Evolutionary conservation across 2,113 vertebrate species (phyloP).

Genomic region (Xiphophorus couchianus): DNA sequence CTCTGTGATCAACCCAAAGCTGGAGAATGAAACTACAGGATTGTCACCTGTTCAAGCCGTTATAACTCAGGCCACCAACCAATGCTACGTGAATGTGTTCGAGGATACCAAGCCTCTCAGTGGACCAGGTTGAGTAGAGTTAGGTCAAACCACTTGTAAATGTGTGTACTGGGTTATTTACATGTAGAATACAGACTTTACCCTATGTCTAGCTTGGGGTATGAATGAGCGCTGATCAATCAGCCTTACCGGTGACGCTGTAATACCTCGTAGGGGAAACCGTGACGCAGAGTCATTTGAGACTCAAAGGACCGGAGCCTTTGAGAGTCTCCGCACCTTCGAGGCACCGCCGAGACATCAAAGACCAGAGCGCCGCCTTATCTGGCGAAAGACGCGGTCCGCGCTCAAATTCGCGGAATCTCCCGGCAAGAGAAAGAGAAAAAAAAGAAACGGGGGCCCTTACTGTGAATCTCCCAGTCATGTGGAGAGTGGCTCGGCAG

Average conservation of each 20-base stretch:
- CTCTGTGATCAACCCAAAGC: slow-evolving; percentile 13
- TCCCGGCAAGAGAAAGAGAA: too few relatives aligned
- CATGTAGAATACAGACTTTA: slow-evolving; percentile 24
- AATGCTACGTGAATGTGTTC: slow-evolving; percentile 16
- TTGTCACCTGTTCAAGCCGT: slow-evolving; percentile 18
- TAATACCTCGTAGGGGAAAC: slow-evolving; percentile 46
- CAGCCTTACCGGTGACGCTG: slow-evolving; percentile 40
- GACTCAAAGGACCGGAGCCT: slow-evolving; percentile 7
- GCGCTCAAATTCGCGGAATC: background rate
- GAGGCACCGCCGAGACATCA: background rate
- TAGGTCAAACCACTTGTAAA: slow-evolving; percentile 48
- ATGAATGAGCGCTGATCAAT: slow-evolving; percentile 33
- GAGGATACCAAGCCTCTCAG: slow-evolving; percentile 20
- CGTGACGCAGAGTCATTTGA: slow-evolving; percentile 16
- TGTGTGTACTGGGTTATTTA: slow-evolving; percentile 55
- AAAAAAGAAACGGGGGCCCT: background rate
- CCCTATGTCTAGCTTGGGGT: slow-evolving; percentile 35
- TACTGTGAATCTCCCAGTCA: slow-evolving; percentile 13
- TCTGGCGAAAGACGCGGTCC: background rate
- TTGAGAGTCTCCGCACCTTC: background rate
- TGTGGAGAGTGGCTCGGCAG: background rate
- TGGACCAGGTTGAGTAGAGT: slow-evolving; percentile 18
- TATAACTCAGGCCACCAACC: slow-evolving; percentile 10
- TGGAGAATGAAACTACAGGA: slow-evolving; percentile 26
- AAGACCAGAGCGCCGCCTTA: background rate